Evolutionary conservation across 2,113 vertebrate genomes (phyloP), one percentile per base, ranked within the genome.

Genomic region (Alces alces): DNA sequence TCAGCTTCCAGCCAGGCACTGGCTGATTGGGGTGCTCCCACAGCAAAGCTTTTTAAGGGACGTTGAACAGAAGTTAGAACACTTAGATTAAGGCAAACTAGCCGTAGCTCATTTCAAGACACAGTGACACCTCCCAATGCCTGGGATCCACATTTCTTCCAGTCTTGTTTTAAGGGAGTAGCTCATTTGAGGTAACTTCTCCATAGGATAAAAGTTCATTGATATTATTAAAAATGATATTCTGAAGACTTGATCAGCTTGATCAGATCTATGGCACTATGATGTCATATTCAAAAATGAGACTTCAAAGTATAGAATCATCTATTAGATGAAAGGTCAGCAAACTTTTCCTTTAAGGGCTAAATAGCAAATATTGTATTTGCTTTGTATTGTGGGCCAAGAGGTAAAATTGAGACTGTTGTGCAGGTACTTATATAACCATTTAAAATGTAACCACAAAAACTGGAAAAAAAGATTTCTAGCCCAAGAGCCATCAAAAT

Each of bases 21-120:
- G 36, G 9, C 21, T 7, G 5, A 7, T 43, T 1, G 0, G 1
- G 16, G 2, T 0, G 45, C 50, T 33, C 8, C 54, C 10, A 36
- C 2, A 8, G 14, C 23, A 28, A 17, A 90, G 47, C 39, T 2
- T 10, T 43, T 45, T 23, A 19, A 76, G 27, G 30, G 33, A 88
- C 33, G 28, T 27, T 11, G 25, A 70, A n/a, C 33, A 47, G 90
- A 61, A 84, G 58, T 82, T 33, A 13, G 61, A n/a, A 15, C 5
- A 16, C 17, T 66, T n/a, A 45, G 39, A 79, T n/a, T 27, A 87
- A 89, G 36, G 21, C 47, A 39, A 60, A 47, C 6, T 13, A 36
- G 27, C 28, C 33, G 8, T 8, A n/a, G 25, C 33, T 39, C 21
- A 39, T 60, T 54, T 94, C n/a, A 7, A 86, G 55, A 85, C 11